Evolutionary conservation across 2,888 invertebrate genomes (phyloP).

Genomic region (Ommatoiulus sabulosus): DNA sequence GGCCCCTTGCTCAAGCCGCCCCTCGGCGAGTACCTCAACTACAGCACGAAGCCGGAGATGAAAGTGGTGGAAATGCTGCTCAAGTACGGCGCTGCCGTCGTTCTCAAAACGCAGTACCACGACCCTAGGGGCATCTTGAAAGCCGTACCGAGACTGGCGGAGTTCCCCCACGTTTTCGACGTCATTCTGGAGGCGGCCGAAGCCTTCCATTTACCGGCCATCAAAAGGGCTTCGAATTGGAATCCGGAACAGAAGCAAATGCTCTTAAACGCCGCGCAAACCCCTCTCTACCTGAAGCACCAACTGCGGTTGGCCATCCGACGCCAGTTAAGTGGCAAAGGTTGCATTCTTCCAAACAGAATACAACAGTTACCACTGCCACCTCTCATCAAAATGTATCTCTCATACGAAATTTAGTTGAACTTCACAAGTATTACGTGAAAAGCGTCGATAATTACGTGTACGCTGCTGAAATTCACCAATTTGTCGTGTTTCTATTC

Average conservation of each 20-base stretch:
- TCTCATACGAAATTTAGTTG: conserved; percentile 74
- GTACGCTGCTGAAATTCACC: not conserved
- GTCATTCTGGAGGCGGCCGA: conserved; percentile 80
- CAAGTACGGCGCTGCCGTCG: conserved; percentile 82
- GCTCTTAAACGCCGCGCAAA: conserved; percentile 76
- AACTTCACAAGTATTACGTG: not conserved
- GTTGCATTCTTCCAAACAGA: conserved; percentile 70
- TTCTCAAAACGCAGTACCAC: conserved; percentile 85
- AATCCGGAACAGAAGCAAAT: conserved; percentile 76
- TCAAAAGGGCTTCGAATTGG: conserved; percentile 77
- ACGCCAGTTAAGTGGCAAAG: conserved; percentile 70
- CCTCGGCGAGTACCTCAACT: conserved; percentile 84
- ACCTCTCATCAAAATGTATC: conserved; percentile 75
- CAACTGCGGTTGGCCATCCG: conserved; percentile 75
- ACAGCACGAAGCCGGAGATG: conserved; percentile 77
- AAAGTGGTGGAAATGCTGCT: conserved; percentile 78
- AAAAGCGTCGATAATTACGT: not conserved
- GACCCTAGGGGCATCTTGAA: conserved; percentile 87
- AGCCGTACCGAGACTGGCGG: conserved; percentile 77
- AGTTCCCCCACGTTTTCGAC: conserved; percentile 71
- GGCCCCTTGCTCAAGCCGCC: conserved; percentile 81
- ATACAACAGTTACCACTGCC: conserved; percentile 76
- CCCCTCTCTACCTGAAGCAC: conserved; percentile 76
- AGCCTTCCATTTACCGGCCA: conserved; percentile 83
- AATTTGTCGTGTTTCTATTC: too few relatives aligned